Percentiles rank a stretch among this genome's conserved stretches.
These are phyloP conservation scores for Saxicola maurus DNA, from an alignment of 2,797 vertebrate species.

Conservation along the genomic window DNA sequence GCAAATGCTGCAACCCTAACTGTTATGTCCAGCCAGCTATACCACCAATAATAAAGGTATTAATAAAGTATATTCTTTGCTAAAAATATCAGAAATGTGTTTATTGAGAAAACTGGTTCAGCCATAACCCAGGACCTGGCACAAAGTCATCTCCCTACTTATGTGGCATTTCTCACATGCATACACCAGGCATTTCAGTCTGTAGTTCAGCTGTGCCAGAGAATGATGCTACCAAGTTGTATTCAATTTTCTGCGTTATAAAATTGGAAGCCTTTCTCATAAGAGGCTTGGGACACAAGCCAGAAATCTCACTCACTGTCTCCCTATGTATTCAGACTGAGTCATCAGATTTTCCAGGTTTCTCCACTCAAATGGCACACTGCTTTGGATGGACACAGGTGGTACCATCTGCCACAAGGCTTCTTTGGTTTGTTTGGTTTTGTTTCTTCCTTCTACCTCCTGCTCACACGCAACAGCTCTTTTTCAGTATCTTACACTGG, in stretches of 20 bases:
- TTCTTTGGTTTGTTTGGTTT: slow-evolving; percentile 9
- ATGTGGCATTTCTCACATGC: not conserved
- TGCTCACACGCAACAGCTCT: not conserved
- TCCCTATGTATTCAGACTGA: slow-evolving; percentile 14
- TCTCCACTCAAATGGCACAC: not conserved
- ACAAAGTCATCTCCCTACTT: not conserved
- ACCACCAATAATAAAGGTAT: not conserved
- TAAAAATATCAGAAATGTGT: not conserved
- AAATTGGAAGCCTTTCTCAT: not conserved
- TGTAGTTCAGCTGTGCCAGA: not conserved
- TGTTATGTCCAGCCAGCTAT: not conserved
- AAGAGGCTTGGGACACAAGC: not conserved
- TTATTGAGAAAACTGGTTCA: not conserved
- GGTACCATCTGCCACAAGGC: slow-evolving; percentile 16
- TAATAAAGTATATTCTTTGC: not conserved
- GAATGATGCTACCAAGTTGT: not conserved
- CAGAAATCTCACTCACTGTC: slow-evolving; percentile 21
- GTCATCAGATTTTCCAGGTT: slow-evolving; percentile 39
- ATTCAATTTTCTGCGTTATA: slow-evolving; percentile 7
- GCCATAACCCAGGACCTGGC: not conserved
- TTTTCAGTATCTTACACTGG: slow-evolving; percentile 4
- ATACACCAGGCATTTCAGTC: not conserved
- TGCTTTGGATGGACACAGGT: slow-evolving; percentile 36
- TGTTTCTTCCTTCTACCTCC: not conserved
- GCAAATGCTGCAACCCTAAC: not conserved